A percentile compares a stretch with the other conserved stretches of the same genome.
phyloP scores from a whole-genome alignment of 2,113 vertebrate species.

The Salvelinus sp. region DNA sequence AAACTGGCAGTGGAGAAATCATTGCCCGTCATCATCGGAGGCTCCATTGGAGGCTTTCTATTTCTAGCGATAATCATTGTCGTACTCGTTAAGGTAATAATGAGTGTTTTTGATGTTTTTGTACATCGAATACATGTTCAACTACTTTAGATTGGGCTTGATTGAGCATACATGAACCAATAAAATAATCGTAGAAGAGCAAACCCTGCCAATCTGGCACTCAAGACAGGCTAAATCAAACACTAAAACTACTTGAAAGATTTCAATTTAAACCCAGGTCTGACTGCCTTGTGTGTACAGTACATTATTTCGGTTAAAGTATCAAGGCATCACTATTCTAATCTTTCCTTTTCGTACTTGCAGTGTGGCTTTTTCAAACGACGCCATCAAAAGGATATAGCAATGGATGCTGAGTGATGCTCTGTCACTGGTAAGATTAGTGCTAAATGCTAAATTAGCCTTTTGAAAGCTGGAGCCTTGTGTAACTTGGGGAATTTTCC shows the following conservation, averaged over 20 bases:
- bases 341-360: constrained; percentile 2
- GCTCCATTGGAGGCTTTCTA: constrained; percentile 47
- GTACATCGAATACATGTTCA: not conserved
- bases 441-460: no score
- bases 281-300: no score
- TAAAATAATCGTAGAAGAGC: no score
- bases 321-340: not conserved
- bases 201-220: no score
- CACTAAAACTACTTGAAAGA: no score
- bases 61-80: constrained; percentile 46
- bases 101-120: not conserved
- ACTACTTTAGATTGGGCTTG: no score
- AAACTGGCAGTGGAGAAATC: constrained; percentile 36
- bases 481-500: no score
- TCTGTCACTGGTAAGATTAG: no score
- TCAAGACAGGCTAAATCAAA: no score
- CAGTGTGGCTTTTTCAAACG: constrained; percentile 63
- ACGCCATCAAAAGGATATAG: constrained; percentile 12
- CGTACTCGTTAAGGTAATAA: constrained; percentile 51
- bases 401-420: not conserved
- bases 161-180: no score
- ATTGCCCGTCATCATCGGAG: constrained; percentile 34
- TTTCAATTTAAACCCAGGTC: no score
- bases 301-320: not conserved
- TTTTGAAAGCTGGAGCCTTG: no score